Base-by-base conservation (phyloP, 2,797 vertebrate genomes). In the Galagoides demidoff region DNA sequence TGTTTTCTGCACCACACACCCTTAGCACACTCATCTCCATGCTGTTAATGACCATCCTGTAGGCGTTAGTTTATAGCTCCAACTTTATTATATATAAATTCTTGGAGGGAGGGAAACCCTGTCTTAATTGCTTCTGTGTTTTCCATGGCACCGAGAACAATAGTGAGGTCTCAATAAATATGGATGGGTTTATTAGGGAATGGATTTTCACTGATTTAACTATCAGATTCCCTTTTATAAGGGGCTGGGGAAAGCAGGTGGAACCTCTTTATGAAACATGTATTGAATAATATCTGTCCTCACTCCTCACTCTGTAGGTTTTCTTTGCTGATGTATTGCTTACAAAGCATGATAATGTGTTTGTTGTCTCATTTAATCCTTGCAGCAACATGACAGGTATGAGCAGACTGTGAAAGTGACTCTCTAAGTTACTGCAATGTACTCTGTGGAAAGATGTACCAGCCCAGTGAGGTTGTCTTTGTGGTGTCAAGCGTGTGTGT, bases 91-190 rank as follows among this genome's bases (percentile, higher is more conserved):
- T 55, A 27, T 29, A 85, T 61, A 82, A 68, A 96, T 96, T 94
- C 89, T 89, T 90, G 17, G 45, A 93, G 85, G 89, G 95, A 96
- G 81, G 94, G 74, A 68, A 70, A 4, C 68, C 22, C 1, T 25
- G 31, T 25, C 64, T 93, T 92, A 77, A 78, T 66, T 52, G 79
- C n/a, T 17, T 84, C 76, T 92, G 37, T 76, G 29, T 94, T 95
- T 95, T 95, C 82, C 27, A 23, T 27, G 83, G 94, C 79, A 57
- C 59, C 84, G 7, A 31, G 63, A 96, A 94, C 96, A 97, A 95
- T 83, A 73, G 89, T 49, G 37, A 93, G 76, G n/a, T 64, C 71
- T 96, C 66, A 94, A 5, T 85, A 4, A 74, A 17, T 17, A 43
- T 34, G 37, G 91, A 68, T 39, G 39, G 39, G 19, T 97, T 97